Percentiles rank a stretch among this genome's conserved stretches.
Evolutionary conservation across 2,888 invertebrate genomes (phyloP).

Genomic region (Agonum fuliginosum): DNA sequence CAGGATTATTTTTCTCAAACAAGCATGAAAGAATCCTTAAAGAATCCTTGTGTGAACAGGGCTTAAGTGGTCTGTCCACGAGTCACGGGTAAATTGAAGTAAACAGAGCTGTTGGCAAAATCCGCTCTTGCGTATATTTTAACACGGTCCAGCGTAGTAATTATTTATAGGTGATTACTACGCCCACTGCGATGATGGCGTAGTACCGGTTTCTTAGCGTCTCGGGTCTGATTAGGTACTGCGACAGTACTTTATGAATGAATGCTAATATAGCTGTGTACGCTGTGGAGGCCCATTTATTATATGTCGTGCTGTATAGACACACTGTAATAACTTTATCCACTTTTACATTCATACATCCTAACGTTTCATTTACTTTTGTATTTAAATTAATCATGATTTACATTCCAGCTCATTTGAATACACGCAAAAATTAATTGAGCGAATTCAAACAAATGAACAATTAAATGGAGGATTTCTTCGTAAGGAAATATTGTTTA

Average conservation of each 20-base stretch:
- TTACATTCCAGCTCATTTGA: constrained; percentile 1
- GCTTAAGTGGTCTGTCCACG: no score
- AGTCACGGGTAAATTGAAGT: constrained; percentile 16
- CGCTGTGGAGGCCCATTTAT: constrained; percentile 40
- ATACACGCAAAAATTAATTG: constrained; percentile 12
- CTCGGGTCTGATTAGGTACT: constrained; percentile 57
- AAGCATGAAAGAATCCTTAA: no score
- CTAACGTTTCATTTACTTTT: constrained; percentile 35
- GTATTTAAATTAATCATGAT: constrained; percentile 40
- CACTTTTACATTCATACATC: constrained; percentile 41
- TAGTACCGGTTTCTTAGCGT: constrained; percentile 53
- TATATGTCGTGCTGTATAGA: constrained; percentile 51
- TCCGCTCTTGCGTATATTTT: neutral
- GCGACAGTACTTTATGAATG: constrained; percentile 58
- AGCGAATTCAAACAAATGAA: neutral
- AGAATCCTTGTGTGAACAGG: no score
- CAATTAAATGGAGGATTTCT: neutral
- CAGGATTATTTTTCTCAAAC: no score
- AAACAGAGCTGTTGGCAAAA: neutral
- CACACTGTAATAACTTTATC: constrained; percentile 51
- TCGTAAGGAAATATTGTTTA: neutral
- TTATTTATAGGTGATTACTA: constrained; percentile 55
- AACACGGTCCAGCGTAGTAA: constrained; percentile 10
- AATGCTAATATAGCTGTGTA: constrained; percentile 57
- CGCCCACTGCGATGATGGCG: constrained; percentile 52